Percentiles rank a stretch among this genome's conserved stretches.
Evolutionary conservation across 1,140 invertebrate species (phyloP).

Genomic region (Orius insidiosus): DNA sequence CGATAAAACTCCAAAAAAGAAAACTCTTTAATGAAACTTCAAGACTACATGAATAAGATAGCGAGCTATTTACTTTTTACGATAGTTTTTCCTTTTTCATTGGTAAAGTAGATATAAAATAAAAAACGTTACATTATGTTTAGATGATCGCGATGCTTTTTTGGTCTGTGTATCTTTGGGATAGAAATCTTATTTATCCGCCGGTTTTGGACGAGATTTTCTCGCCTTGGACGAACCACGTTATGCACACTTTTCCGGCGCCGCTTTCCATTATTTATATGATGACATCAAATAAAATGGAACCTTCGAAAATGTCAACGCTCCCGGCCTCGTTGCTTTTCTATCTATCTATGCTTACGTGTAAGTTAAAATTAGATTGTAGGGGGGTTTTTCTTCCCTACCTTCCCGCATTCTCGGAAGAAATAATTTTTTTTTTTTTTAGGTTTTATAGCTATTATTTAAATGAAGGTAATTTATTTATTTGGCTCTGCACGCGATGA

Average conservation of each 20-base stretch:
- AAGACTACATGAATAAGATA: not conserved
- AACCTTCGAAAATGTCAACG: conserved; percentile 21
- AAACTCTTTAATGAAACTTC: not conserved
- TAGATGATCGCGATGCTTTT: conserved; percentile 47
- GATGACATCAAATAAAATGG: conserved; percentile 26
- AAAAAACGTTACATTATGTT: not conserved
- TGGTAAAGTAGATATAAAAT: not conserved
- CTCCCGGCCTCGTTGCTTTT: conserved; percentile 19
- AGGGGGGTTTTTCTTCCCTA: too few relatives aligned
- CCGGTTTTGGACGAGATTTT: conserved; percentile 36
- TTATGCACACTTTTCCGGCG: conserved; percentile 36
- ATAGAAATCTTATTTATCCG: conserved; percentile 50
- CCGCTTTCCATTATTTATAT: conserved; percentile 27
- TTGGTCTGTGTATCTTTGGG: conserved; percentile 44
- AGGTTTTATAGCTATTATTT: too few relatives aligned
- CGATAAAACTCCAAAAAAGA: not conserved
- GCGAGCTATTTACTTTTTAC: conserved; percentile 2
- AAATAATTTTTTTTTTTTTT: not conserved
- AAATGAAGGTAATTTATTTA: not conserved
- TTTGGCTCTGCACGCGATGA: not conserved
- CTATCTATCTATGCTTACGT: not conserved
- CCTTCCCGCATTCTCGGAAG: too few relatives aligned
- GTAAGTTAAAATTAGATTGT: too few relatives aligned
- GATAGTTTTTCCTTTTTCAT: not conserved
- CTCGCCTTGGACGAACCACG: conserved; percentile 50